Conservation (phyloP, 2,888 invertebrate species). For the Drosophila sordidapex region DNA sequence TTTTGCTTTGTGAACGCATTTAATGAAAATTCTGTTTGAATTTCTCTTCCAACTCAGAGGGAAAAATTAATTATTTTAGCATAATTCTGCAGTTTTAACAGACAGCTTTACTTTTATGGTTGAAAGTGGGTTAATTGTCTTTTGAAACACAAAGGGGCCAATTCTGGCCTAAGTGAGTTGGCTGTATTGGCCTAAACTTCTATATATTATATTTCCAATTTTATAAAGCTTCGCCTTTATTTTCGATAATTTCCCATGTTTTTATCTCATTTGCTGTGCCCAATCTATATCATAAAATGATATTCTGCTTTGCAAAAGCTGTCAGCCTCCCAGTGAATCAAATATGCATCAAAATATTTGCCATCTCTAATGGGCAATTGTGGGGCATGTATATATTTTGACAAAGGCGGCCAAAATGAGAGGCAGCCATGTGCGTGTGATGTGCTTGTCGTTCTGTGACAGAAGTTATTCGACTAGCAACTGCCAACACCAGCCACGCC, state of each 20-base stretch:
- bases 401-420: constrained; percentile 32
- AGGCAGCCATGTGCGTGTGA: constrained; percentile 36
- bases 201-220: neutral
- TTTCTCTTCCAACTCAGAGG: neutral
- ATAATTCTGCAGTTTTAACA: neutral
- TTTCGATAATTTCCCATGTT: neutral
- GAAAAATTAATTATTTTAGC: neutral
- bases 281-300: neutral
- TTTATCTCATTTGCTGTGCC: neutral
- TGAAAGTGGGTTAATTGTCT: neutral
- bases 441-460: constrained; percentile 47
- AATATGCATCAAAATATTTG: neutral
- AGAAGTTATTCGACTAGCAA: constrained; percentile 47
- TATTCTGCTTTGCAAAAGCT: neutral
- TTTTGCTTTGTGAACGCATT: neutral
- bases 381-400: constrained; percentile 43
- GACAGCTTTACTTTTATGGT: neutral
- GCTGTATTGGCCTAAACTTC: neutral
- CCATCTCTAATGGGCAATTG: constrained; percentile 44
- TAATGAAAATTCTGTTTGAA: neutral
- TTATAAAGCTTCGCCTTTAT: neutral
- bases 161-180: too few relatives aligned
- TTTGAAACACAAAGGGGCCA: neutral
- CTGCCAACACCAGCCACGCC: constrained; percentile 53
- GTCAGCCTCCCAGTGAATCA: neutral